These are phyloP conservation scores for Gopherus evgoodei DNA, from an alignment of 2,113 vertebrate species.

Conservation along the genomic window DNA sequence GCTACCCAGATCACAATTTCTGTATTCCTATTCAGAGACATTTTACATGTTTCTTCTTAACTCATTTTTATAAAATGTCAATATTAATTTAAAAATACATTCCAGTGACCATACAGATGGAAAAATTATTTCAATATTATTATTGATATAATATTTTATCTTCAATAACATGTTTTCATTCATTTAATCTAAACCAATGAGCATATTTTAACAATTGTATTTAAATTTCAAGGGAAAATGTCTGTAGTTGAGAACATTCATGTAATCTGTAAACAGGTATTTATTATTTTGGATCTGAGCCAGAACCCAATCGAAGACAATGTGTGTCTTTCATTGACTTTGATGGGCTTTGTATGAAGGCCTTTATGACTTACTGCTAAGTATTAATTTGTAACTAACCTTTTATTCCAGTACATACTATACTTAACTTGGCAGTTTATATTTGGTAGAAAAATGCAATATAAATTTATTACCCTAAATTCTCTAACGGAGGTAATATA, in stretches of 20 bases:
- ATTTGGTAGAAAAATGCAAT: neutral
- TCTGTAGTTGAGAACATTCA: neutral
- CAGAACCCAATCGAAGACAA: neutral
- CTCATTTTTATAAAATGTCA: neutral
- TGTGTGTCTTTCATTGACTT: neutral
- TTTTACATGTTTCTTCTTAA: neutral
- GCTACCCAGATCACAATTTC: neutral
- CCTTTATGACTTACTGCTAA: neutral
- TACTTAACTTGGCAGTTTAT: neutral
- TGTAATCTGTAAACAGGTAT: neutral
- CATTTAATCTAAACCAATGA: neutral
- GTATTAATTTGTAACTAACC: neutral
- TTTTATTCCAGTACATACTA: neutral
- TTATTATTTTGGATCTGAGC: slow-evolving; percentile 13
- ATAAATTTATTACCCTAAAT: neutral
- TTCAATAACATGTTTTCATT: neutral
- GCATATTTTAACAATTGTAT: neutral
- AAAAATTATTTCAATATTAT: neutral
- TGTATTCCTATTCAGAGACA: neutral
- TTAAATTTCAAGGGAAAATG: neutral
- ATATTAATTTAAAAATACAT: neutral
- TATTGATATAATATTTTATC: neutral
- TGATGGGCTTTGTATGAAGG: neutral
- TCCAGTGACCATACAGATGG: neutral
- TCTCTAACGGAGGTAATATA: neutral